Evolutionary conservation across 2,797 vertebrate genomes (phyloP).

Genomic region (Prunella strophiata): DNA sequence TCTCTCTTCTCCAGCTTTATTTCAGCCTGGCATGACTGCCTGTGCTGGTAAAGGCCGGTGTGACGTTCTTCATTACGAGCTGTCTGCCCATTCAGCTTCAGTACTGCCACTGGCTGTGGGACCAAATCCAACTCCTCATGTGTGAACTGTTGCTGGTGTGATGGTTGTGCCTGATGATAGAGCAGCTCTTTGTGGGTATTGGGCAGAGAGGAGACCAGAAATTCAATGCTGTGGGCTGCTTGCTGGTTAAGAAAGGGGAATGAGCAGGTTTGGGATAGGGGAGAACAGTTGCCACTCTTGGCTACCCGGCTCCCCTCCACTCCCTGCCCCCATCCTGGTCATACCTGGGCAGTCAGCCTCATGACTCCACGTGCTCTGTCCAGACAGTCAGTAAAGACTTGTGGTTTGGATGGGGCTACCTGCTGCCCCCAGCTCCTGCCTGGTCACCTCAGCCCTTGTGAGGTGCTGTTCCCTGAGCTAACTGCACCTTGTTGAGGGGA

Average conservation of each 20-base stretch:
- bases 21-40: not conserved
- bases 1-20: not conserved
- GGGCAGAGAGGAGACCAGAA: not conserved
- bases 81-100: not conserved
- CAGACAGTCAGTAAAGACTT: not conserved
- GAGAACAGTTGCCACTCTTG: rapidly evolving
- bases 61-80: not conserved
- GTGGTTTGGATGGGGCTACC: not conserved
- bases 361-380: not conserved
- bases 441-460: not conserved
- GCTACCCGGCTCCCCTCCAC: not conserved
- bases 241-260: not conserved
- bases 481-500: not conserved
- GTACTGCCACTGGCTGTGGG: not conserved
- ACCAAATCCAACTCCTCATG: too few relatives aligned
- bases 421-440: not conserved
- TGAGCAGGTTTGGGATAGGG: not conserved
- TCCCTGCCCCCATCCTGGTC: not conserved
- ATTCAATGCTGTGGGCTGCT: not conserved
- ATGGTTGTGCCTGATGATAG: not conserved
- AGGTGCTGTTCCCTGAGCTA: not conserved
- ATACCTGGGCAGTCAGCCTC: not conserved
- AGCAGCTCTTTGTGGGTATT: not conserved
- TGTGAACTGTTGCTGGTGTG: not conserved
- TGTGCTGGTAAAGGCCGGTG: not conserved